Evolutionary conservation across 2,888 invertebrate species (phyloP).

Genomic region (Cosmia pyralina): DNA sequence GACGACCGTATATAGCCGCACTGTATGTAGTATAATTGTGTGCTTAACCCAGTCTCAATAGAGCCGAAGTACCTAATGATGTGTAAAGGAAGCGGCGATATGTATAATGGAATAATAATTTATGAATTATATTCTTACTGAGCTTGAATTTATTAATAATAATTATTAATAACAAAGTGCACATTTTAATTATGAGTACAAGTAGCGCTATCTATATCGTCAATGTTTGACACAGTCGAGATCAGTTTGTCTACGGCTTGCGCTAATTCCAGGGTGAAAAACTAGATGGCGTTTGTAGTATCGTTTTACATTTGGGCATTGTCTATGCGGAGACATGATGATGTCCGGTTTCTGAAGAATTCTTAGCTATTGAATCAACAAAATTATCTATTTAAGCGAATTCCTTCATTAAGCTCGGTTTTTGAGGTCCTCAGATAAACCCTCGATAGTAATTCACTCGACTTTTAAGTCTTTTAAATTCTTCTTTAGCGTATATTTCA

Average conservation of each 20-base stretch:
- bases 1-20: no score
- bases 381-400: no score
- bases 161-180: neutral
- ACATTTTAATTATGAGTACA: neutral
- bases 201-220: conserved; percentile 26
- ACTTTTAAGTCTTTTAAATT: no score
- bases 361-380: no score
- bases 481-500: no score
- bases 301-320: neutral
- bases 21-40: neutral
- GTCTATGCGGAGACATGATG: no score
- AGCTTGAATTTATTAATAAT: no score
- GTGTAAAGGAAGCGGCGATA: neutral
- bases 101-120: conserved; percentile 4
- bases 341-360: no score
- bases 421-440: no score
- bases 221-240: neutral
- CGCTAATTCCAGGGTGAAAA: neutral
- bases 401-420: no score
- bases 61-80: neutral
- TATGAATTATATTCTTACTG: neutral
- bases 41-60: neutral
- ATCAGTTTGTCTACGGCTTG: neutral
- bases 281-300: conserved; percentile 48
- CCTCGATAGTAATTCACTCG: no score